phyloP scores from a whole-genome alignment of 2,888 invertebrate species.

The Lasioglossum pauxillum region DNA sequence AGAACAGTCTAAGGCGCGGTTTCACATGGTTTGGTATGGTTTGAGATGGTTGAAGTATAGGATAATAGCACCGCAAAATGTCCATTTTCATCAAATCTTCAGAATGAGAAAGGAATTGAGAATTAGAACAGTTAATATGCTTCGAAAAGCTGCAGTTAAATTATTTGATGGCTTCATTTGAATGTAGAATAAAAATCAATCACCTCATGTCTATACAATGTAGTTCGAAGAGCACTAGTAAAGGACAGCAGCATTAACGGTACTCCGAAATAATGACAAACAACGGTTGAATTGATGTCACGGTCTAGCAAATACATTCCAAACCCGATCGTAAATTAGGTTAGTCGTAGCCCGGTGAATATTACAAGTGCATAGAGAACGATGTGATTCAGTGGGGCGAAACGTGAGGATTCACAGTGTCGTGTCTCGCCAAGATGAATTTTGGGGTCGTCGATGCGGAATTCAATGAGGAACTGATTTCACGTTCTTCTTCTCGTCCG shows the following conservation, averaged over 20 bases:
- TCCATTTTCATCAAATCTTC: not conserved
- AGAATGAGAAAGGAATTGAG: not conserved
- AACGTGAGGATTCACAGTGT: not conserved
- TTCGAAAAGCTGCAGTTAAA: not conserved
- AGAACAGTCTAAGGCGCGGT: too few relatives aligned
- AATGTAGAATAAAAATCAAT: not conserved
- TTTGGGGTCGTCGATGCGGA: not conserved
- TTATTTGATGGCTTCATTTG: not conserved
- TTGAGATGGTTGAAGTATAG: too few relatives aligned
- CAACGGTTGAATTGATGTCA: not conserved
- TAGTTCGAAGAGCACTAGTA: not conserved
- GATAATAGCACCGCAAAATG: not conserved
- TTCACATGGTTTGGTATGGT: too few relatives aligned
- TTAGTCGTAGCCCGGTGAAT: constrained; percentile 9
- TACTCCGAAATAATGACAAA: not conserved
- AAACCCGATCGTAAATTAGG: not conserved
- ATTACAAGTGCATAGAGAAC: not conserved
- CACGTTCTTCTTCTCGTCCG: not conserved
- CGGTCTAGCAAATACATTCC: constrained; percentile 21
- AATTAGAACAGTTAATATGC: not conserved
- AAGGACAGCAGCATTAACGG: not conserved
- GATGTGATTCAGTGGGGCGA: not conserved
- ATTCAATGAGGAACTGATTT: not conserved
- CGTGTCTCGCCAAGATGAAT: not conserved
- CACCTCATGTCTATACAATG: not conserved